These are phyloP conservation scores for Carlito syrichta DNA, from an alignment of 2,113 vertebrate genomes.

Conservation along the genomic window DNA sequence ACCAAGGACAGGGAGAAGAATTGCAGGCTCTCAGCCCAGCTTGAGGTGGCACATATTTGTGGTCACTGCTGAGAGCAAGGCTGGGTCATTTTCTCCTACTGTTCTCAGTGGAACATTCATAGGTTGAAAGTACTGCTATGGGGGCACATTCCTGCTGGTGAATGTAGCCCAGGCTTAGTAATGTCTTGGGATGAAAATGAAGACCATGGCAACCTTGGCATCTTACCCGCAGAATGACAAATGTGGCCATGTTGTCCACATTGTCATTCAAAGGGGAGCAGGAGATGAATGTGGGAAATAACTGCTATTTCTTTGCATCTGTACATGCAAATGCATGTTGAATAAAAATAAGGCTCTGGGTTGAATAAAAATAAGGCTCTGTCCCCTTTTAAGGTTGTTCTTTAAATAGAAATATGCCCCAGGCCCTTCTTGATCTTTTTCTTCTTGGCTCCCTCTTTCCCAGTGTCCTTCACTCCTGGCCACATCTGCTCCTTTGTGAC, in stretches of 20 bases:
- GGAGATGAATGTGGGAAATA: conserved; percentile 18
- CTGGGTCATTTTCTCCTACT: not conserved
- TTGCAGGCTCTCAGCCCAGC: not conserved
- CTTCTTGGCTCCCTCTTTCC: conserved; percentile 23
- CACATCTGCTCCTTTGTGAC: conserved; percentile 24
- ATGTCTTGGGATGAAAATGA: conserved; percentile 50
- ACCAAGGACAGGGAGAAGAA: not conserved
- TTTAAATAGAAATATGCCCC: conserved; percentile 59
- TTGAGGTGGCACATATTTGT: conserved; percentile 2
- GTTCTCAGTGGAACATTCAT: not conserved
- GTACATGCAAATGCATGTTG: too few relatives aligned
- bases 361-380: conserved; percentile 57
- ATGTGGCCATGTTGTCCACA: not conserved
- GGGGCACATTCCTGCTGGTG: conserved; percentile 23
- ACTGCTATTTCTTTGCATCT: conserved; percentile 35
- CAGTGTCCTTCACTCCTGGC: not conserved
- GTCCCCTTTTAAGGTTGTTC: conserved; percentile 42
- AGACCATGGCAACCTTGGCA: conserved; percentile 1
- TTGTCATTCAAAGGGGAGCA: conserved; percentile 44
- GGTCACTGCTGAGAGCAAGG: not conserved
- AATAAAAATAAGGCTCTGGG: conserved; percentile 52
- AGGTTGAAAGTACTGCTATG: not conserved
- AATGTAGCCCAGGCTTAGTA: not conserved
- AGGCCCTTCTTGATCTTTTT: conserved; percentile 48
- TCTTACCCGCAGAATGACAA: not conserved